phyloP scores from a whole-genome alignment of 2,888 invertebrate genomes.

The Branchipolynoe longqiensis region DNA sequence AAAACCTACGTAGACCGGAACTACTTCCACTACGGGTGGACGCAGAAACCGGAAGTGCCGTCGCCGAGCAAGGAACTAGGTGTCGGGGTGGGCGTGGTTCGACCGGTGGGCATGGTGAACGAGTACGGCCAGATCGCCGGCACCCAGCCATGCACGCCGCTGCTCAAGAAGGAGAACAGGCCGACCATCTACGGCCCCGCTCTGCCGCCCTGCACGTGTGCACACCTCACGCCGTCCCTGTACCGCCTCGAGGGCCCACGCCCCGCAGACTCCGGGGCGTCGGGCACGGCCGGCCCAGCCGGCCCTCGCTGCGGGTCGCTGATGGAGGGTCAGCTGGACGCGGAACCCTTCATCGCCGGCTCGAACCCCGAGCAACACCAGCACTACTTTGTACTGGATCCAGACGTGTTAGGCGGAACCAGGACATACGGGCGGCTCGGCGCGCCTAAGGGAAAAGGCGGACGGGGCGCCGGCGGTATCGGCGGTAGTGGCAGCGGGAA shows the following conservation, averaged over 20 bases:
- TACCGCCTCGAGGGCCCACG: slow-evolving; percentile 32
- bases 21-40: slow-evolving; percentile 59
- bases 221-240: slow-evolving; percentile 38
- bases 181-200: slow-evolving; percentile 58
- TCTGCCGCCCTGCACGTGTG: slow-evolving; percentile 54
- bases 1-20: slow-evolving; percentile 56
- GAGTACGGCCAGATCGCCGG: slow-evolving; percentile 43
- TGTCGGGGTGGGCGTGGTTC: slow-evolving; percentile 44
- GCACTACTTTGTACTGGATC: slow-evolving; percentile 59
- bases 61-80: slow-evolving; percentile 51
- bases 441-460: slow-evolving; percentile 26
- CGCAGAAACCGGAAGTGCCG: slow-evolving; percentile 44
- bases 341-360: slow-evolving; percentile 44
- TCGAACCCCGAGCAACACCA: slow-evolving; percentile 46
- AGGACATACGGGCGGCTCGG: slow-evolving; percentile 22
- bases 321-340: slow-evolving; percentile 15
- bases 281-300: neutral
- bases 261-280: neutral
- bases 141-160: slow-evolving; percentile 57
- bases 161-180: slow-evolving; percentile 48
- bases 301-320: neutral
- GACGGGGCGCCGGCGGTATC: neutral
- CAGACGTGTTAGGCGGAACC: slow-evolving; percentile 47
- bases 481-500: neutral
- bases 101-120: slow-evolving; percentile 13